These are phyloP conservation scores for Falcaria lacertinaria DNA, from an alignment of 2,888 invertebrate genomes.

Conservation along the genomic window DNA sequence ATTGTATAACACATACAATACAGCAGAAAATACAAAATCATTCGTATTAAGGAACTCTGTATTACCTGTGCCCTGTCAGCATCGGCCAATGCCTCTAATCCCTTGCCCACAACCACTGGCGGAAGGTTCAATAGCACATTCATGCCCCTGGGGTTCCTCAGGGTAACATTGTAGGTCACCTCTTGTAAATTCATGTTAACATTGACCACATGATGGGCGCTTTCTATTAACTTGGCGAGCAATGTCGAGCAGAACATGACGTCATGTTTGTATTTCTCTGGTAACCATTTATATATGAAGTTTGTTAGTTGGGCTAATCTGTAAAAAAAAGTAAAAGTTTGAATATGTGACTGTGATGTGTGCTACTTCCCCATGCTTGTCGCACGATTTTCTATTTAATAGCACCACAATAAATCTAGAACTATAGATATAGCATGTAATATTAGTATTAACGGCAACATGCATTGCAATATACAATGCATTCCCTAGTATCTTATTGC, in stretches of 20 bases:
- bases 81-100: slow-evolving; percentile 65
- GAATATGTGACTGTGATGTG: not conserved
- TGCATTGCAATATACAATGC: too few relatives aligned
- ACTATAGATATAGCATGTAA: too few relatives aligned
- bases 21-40: too few relatives aligned
- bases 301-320: slow-evolving; percentile 55
- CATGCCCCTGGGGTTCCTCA: slow-evolving; percentile 56
- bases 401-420: too few relatives aligned
- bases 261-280: slow-evolving; percentile 48
- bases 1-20: too few relatives aligned
- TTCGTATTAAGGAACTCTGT: too few relatives aligned
- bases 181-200: slow-evolving; percentile 65
- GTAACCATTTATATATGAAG: slow-evolving; percentile 51
- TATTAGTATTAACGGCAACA: too few relatives aligned
- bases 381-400: too few relatives aligned
- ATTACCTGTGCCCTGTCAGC: slow-evolving; percentile 66
- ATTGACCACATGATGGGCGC: slow-evolving; percentile 48
- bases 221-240: slow-evolving; percentile 57
- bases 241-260: slow-evolving; percentile 63
- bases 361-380: too few relatives aligned
- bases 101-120: slow-evolving; percentile 43
- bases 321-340: slow-evolving; percentile 16
- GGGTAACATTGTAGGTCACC: slow-evolving; percentile 56
- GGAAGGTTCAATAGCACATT: slow-evolving; percentile 46
- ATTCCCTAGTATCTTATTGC: too few relatives aligned